These are phyloP conservation scores for Aegotheles bennettii DNA, from an alignment of 2,113 vertebrate genomes.

Conservation along the genomic window DNA sequence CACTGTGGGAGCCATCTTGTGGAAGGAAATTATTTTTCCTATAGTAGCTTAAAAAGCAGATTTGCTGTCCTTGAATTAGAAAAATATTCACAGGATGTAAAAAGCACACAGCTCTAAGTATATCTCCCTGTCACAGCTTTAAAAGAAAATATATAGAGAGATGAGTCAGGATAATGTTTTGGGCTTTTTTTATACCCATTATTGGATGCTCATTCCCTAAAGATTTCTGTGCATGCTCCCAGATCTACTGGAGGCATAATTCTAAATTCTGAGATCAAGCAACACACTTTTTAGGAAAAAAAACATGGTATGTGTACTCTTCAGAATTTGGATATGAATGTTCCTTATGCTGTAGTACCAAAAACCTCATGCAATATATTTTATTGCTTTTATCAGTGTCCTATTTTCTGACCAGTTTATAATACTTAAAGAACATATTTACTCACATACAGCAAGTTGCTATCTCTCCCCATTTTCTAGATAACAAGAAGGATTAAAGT, in stretches of 20 bases:
- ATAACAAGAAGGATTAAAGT: background rate
- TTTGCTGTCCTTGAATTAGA: background rate
- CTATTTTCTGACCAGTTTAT: background rate
- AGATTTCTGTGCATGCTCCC: background rate
- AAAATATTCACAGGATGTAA: background rate
- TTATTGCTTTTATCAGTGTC: background rate
- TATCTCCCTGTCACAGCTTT: background rate
- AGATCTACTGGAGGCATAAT: background rate
- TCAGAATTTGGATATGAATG: background rate
- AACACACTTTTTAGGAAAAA: background rate
- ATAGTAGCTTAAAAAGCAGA: background rate
- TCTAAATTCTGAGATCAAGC: background rate
- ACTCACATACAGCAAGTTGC: background rate
- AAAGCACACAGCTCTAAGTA: background rate
- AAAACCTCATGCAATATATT: background rate
- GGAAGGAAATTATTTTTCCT: slow-evolving; percentile 18
- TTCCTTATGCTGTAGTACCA: background rate
- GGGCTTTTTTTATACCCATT: background rate
- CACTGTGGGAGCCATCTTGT: slow-evolving; percentile 18
- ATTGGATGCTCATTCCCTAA: background rate
- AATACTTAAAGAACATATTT: background rate
- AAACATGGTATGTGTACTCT: accelerated
- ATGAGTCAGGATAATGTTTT: background rate
- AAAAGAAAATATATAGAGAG: background rate
- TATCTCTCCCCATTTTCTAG: background rate